Evolutionary conservation across 2,888 invertebrate species (phyloP), one percentile per base, ranked within the genome.

Genomic region (Sphaerophoria taeniata): DNA sequence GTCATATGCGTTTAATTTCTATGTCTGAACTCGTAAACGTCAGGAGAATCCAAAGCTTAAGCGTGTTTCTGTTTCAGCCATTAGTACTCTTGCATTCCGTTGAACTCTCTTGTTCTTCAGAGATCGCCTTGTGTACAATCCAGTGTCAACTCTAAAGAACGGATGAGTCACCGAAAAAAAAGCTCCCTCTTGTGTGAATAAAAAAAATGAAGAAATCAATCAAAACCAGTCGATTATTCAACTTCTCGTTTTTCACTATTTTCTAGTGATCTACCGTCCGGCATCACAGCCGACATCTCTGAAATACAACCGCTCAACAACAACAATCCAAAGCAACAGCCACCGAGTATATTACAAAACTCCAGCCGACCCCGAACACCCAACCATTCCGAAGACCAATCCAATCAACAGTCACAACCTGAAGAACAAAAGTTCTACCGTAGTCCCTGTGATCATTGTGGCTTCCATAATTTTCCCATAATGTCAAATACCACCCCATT

Each of bases 401-500:
- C 33, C 16, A 33, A 49, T 36, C 72, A 61, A 43, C 76, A 65
- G 39, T 9, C 79, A 2, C 67, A 58, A 49, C 12, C 74, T 58
- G 5, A 67, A 11, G 58, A 56, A 53, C 74, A 65, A 56, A 85
- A 85, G 36, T 85, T 89, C 83, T 88, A 89, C 34, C 89, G 90
- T 6, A 90, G 89, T 63, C 88, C 89, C 33, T 91, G 91, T 67
- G 91, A 91, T 83, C 89, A 89, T 65, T 91, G 91, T 63, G 91
- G 91, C 3, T 89, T 90, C 77, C 91, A 91, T 76, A 90, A 88
- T 76, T 74, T 90, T 74, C 90, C 90, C 11, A 89, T 90, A n/a
- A 91, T 91, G 91, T 88, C 90, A 53, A 90, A 90, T 76, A 34
- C 72, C 14, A 63, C 16, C 24, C 81, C 72, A 14, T 61, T 82